Percentiles rank a stretch among this genome's conserved stretches.
Evolutionary conservation across 2,888 invertebrate species (phyloP).

Genomic region (Thysanoteuthis rhombus): DNA sequence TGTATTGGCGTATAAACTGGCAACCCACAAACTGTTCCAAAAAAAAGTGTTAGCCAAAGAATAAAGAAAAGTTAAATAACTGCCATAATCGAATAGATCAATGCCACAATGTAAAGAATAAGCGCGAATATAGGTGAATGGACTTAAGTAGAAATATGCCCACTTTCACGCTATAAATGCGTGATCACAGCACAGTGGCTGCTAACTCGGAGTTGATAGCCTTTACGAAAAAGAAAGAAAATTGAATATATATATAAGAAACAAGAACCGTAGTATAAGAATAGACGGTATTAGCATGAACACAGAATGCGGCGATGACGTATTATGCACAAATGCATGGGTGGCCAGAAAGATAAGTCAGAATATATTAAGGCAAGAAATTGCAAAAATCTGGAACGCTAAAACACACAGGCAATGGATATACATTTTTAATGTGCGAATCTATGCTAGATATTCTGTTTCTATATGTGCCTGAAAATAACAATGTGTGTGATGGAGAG

Average conservation of each 20-base stretch:
- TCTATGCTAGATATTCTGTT: neutral
- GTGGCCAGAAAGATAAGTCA: neutral
- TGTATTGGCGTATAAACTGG: neutral
- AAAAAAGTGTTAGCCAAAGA: neutral
- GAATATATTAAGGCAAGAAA: neutral
- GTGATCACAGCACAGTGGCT: neutral
- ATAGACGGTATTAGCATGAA: neutral
- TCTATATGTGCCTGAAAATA: neutral
- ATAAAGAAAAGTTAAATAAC: neutral
- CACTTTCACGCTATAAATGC: neutral
- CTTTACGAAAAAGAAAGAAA: neutral
- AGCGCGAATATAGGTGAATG: neutral
- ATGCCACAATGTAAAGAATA: neutral
- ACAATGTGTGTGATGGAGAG: neutral
- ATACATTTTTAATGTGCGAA: neutral
- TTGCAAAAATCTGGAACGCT: neutral
- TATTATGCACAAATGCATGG: neutral
- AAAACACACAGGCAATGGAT: neutral
- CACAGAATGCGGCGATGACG: neutral
- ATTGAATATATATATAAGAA: neutral
- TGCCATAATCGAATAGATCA: neutral
- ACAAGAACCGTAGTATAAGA: neutral
- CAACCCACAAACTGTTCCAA: neutral
- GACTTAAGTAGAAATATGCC: neutral
- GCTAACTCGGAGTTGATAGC: neutral